Evolutionary conservation across 1,140 invertebrate species (phyloP).

Genomic region (Vanessa atalanta): DNA sequence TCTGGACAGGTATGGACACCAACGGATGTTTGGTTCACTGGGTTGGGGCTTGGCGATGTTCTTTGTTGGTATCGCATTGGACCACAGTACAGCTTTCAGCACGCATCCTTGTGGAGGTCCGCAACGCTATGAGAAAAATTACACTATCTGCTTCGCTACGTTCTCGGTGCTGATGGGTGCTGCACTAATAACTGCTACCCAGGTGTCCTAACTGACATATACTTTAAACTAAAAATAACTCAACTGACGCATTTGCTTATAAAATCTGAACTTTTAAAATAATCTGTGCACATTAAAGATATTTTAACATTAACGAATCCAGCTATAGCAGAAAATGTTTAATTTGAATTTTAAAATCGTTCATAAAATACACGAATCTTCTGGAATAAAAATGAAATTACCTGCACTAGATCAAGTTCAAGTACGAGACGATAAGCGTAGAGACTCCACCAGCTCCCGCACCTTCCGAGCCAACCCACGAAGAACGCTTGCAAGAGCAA

Average conservation of each 20-base stretch:
- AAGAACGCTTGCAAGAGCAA: slow-evolving; percentile 90
- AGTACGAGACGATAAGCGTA: slow-evolving; percentile 83
- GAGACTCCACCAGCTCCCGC: slow-evolving; percentile 50
- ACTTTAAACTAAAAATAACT: background rate
- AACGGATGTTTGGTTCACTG: slow-evolving; percentile 98
- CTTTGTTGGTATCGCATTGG: slow-evolving; percentile 98
- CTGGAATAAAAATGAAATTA: background rate
- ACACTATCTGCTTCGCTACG: slow-evolving; percentile 98
- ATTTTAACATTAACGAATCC: too few relatives aligned
- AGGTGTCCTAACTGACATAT: slow-evolving; percentile 68
- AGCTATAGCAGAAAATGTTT: too few relatives aligned
- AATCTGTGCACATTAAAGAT: too few relatives aligned
- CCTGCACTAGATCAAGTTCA: slow-evolving; percentile 86
- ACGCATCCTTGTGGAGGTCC: slow-evolving; percentile 94
- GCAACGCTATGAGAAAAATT: slow-evolving; percentile 95
- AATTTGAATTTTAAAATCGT: too few relatives aligned
- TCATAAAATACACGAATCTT: too few relatives aligned
- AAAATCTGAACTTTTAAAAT: too few relatives aligned
- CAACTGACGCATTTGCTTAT: too few relatives aligned
- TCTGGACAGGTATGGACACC: slow-evolving; percentile 90
- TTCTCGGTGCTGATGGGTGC: slow-evolving; percentile 98
- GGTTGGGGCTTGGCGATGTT: slow-evolving; percentile 99
- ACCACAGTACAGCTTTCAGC: slow-evolving; percentile 95
- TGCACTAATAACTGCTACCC: slow-evolving; percentile 95
- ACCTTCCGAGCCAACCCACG: slow-evolving; percentile 79